These are phyloP conservation scores for Engraulis encrasicolus DNA, from an alignment of 2,113 vertebrate species.

Conservation along the genomic window DNA sequence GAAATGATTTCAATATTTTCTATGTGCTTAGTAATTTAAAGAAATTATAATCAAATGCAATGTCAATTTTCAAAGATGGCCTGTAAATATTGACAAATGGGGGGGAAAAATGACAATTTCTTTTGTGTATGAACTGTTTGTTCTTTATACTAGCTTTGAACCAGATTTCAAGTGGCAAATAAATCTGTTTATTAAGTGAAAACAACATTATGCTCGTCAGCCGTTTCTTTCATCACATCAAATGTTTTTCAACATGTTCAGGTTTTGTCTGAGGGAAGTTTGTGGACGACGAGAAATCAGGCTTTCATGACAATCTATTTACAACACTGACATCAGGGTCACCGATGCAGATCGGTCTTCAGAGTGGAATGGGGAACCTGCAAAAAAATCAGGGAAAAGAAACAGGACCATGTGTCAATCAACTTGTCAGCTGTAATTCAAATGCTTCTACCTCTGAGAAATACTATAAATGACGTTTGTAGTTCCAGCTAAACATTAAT, in stretches of 20 bases:
- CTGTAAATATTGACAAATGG: slow-evolving; percentile 75
- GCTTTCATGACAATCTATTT: slow-evolving; percentile 67
- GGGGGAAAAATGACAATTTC: slow-evolving; percentile 53
- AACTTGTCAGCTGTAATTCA: neutral
- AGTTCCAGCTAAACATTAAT: no score
- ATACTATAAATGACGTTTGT: no score
- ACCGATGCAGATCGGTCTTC: slow-evolving; percentile 23
- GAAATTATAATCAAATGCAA: slow-evolving; percentile 26
- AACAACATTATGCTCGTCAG: neutral
- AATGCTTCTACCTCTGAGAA: neutral
- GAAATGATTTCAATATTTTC: slow-evolving; percentile 51
- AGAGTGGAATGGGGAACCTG: neutral
- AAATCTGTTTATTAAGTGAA: slow-evolving; percentile 38
- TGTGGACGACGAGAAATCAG: slow-evolving; percentile 31
- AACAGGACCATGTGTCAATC: neutral
- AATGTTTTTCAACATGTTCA: no score
- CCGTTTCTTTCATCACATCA: neutral
- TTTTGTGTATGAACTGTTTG: slow-evolving; percentile 37
- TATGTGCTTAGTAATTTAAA: slow-evolving; percentile 39
- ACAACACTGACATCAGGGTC: slow-evolving; percentile 52
- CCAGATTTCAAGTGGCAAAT: slow-evolving; percentile 32
- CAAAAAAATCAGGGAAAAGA: neutral
- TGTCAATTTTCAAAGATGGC: slow-evolving; percentile 65
- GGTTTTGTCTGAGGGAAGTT: slow-evolving; percentile 5
- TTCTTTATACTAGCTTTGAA: slow-evolving; percentile 35